Evolutionary conservation across 53 echinoderm and acorn worm species (phyloP), one percentile per base, ranked within the genome.

Genomic region (Patiria pectinifera): DNA sequence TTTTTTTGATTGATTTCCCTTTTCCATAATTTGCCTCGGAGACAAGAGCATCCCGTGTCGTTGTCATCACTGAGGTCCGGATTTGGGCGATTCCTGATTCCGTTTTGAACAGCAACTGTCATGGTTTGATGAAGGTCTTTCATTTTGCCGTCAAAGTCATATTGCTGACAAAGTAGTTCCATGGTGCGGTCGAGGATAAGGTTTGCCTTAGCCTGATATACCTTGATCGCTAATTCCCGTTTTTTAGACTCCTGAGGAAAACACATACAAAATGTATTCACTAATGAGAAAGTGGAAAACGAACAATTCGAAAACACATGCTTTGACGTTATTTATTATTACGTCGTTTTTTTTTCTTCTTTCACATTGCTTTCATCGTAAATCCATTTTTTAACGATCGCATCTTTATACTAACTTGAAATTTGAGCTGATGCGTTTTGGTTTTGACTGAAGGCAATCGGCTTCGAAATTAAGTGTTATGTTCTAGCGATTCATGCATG

Each of bases 1-100:
- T 35, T 21, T 61, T 24, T 43, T 25, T 84, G 22, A 8, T n/a
- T 25, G 25, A 84, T 84, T 66, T 84, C 66, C 15, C 25, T 63
- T 66, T 69, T 84, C 84, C 84, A 84, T 0, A 84, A 22, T 45
- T 84, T 62, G 22, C 84, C 84, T 18, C 62, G 19, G 16, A 16
- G 11, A 43, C 84, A 84, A 15, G 47, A 16, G 44, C 84, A 84
- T 4, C 19, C 66, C 6, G 12, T 44, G 49, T 45, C n/a, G n/a
- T n/a, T n/a, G n/a, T n/a, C n/a, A n/a, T n/a, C 26, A 24, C 5
- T 8, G 53, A 45, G 19, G 6, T 26, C 84, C 8, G 21, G 6
- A 10, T 16, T 4, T 44, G 44, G 44, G 4, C 0, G 44, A 0
- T 15, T 69, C 23, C 3, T 7, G 48, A 53, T 4, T 83, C 15